Percentiles rank a stretch among this genome's conserved stretches.
phyloP scores from a whole-genome alignment of 1,140 invertebrate genomes.

The Colletes gigas region DNA sequence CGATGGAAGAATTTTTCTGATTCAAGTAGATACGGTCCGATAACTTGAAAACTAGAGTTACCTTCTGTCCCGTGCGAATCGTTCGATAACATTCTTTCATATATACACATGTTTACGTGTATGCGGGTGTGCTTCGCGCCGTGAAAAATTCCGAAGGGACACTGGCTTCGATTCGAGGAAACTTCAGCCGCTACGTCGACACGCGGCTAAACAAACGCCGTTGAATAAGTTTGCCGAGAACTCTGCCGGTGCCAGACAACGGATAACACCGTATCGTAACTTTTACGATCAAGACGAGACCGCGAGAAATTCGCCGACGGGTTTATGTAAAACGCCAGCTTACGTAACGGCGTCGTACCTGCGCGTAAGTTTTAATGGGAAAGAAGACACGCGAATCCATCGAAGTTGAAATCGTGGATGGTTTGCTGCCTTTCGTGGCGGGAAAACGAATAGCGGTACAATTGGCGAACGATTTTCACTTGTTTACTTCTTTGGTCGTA shows the following conservation, averaged over 20 bases:
- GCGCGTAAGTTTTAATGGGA: constrained; percentile 4
- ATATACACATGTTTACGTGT: neutral
- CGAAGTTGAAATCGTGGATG: neutral
- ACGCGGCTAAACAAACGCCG: constrained; percentile 10
- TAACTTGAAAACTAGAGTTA: neutral
- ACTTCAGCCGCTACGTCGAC: neutral
- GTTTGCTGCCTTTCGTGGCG: no score
- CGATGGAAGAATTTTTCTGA: neutral
- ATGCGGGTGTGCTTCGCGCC: neutral
- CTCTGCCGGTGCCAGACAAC: constrained; percentile 8
- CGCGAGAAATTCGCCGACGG: constrained; percentile 12
- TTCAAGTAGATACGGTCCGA: constrained; percentile 17
- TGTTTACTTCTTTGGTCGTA: no score
- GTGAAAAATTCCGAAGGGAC: constrained; percentile 16
- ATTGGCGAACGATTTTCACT: no score
- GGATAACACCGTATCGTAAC: constrained; percentile 15
- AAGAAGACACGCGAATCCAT: neutral
- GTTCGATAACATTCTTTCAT: constrained; percentile 1
- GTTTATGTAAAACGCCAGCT: constrained; percentile 9
- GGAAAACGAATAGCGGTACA: no score
- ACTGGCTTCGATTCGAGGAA: neutral
- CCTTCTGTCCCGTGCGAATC: neutral
- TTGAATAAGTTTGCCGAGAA: constrained; percentile 36
- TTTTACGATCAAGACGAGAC: constrained; percentile 30
- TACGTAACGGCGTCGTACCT: neutral